Conservation (phyloP, 2,113 vertebrate species). For the Pristiophorus japonicus region DNA sequence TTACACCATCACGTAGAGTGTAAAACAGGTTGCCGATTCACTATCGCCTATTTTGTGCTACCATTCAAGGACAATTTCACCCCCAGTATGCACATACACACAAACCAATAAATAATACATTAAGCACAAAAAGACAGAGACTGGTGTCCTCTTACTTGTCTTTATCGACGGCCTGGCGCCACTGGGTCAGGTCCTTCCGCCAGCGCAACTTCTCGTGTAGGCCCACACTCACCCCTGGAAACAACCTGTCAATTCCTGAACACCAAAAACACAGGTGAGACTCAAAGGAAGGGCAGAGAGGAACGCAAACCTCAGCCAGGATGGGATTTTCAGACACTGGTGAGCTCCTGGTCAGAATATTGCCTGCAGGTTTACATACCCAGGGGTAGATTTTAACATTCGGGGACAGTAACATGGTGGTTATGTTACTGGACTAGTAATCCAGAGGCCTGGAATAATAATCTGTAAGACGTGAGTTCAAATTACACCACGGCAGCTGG, state of each 20-base stretch:
- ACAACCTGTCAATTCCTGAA: slow-evolving; percentile 15
- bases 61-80: neutral
- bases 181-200: slow-evolving; percentile 27
- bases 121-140: neutral
- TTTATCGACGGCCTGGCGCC: neutral
- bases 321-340: neutral
- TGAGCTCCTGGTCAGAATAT: neutral
- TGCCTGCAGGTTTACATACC: neutral
- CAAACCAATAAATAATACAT: neutral
- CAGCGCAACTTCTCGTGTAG: slow-evolving; percentile 18
- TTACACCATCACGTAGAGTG: neutral
- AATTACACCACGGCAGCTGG: no score
- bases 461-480: no score
- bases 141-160: neutral
- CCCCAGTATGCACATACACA: no score
- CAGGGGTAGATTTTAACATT: neutral
- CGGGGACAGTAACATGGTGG: no score
- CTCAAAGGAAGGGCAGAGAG: neutral
- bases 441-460: no score
- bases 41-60: neutral
- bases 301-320: neutral
- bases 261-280: neutral
- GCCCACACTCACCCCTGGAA: neutral
- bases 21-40: neutral
- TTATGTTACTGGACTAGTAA: no score